Base-by-base conservation (phyloP, 2,113 vertebrate genomes). In the Bostrychus sinensis region DNA sequence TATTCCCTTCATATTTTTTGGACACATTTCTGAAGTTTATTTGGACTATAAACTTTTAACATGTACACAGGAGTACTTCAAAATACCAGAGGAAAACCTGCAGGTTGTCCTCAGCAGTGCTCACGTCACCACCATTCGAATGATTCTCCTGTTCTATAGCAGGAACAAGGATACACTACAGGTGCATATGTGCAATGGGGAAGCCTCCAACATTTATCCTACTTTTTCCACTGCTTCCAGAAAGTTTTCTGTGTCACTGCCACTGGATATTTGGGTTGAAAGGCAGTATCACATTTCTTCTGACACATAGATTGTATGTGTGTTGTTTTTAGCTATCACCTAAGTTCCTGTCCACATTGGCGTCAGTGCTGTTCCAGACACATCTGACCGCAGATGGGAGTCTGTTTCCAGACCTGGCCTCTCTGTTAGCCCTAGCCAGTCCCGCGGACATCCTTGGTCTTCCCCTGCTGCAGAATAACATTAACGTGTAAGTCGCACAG, bases 61-160 rank as follows among this genome's bases (percentile, higher is more conserved):
- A 3, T 62, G 22, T 59, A 19, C 66, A 7, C 72, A 93, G 93
- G 91, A 92, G 67, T 94, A 92, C 67, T 91, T 93, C 32, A 75
- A 3, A 16, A 81, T 94, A 45, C 91, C 89, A 0, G 51, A 78
- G 60, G 54, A 48, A 7, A 71, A 55, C 28, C 61, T 93, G 62
- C 62, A 48, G 41, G 62, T 72, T 1, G 90, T 93, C 55, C 83
- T 93, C 30, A 77, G 70, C 48, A 54, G 76, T 6, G 41, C 89
- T 37, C 83, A 92, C 42, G 56, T 73, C 61, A 67, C 63, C 58
- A 91, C 90, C 0, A 32, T 89, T 73, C 83, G 86, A 25, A 71
- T 91, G 73, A 90, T 94, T 56, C 75, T 93, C n/a, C 80, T 84
- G 55, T 91, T 88, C 67, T 89, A 88, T 28, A 80, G 37, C 67